A percentile compares a stretch with the other conserved stretches of the same genome.
Evolutionary conservation across 2,113 vertebrate species (phyloP).

Genomic region (Phasianus colchicus): DNA sequence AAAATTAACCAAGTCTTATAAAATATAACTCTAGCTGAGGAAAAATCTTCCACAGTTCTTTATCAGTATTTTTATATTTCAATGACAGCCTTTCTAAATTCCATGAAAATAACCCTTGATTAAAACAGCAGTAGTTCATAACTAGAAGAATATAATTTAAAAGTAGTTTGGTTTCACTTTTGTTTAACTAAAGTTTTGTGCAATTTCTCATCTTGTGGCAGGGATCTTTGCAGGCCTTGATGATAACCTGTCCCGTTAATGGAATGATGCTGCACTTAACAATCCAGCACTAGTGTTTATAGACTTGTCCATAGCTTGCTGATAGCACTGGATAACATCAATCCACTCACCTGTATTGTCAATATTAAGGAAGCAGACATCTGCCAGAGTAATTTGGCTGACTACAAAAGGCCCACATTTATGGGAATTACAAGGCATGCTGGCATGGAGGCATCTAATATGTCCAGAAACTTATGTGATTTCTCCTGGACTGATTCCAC

Average conservation of each 20-base stretch:
- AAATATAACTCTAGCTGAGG: not conserved
- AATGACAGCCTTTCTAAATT: not conserved
- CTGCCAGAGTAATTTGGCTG: slow-evolving; percentile 44
- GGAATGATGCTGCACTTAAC: not conserved
- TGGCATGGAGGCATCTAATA: not conserved
- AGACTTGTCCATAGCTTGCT: slow-evolving; percentile 3
- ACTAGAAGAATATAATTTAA: not conserved
- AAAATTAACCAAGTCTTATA: not conserved
- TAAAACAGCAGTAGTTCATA: not conserved
- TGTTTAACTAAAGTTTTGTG: not conserved
- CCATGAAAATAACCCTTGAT: not conserved
- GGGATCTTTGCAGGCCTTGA: not conserved
- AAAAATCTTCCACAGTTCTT: not conserved
- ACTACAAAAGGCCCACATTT: not conserved
- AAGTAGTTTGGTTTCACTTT: not conserved
- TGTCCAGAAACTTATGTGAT: slow-evolving; percentile 2
- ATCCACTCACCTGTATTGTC: not conserved
- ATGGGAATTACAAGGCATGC: slow-evolving; percentile 27
- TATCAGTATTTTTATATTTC: not conserved
- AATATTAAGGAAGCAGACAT: not conserved
- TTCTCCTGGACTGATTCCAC: slow-evolving; percentile 33
- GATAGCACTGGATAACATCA: slow-evolving; percentile 26
- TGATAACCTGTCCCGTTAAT: not conserved
- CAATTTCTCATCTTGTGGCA: not conserved
- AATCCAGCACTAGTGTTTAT: fast-evolving